Conservation (phyloP, 2,113 vertebrate species). For the Chiloscyllium plagiosum region DNA sequence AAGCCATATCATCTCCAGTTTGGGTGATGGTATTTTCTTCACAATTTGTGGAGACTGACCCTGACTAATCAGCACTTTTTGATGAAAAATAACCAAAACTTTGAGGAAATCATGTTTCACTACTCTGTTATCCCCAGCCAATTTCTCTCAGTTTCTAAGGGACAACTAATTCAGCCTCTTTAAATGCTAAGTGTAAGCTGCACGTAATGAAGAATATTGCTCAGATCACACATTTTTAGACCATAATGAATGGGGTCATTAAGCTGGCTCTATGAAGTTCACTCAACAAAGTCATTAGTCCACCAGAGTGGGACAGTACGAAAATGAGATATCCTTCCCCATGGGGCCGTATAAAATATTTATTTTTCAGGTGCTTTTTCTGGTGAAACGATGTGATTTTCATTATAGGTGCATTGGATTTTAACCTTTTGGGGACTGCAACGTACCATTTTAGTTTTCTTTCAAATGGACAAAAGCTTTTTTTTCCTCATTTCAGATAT, state of each 20-base stretch:
- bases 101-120: slow-evolving; percentile 10
- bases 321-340: slow-evolving; percentile 41
- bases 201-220: slow-evolving; percentile 57
- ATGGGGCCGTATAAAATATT: slow-evolving; percentile 29
- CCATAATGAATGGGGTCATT: slow-evolving; percentile 57
- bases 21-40: neutral
- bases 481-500: neutral
- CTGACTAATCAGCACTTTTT: neutral
- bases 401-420: neutral
- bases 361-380: neutral
- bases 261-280: slow-evolving; percentile 44
- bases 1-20: neutral
- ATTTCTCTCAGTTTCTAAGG: slow-evolving; percentile 1
- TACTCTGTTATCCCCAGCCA: slow-evolving; percentile 11
- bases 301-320: slow-evolving; percentile 37
- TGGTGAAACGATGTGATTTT: neutral
- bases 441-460: neutral
- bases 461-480: neutral
- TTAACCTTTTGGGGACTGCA: slow-evolving; percentile 8
- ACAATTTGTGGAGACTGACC: neutral
- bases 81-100: neutral
- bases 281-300: slow-evolving; percentile 44
- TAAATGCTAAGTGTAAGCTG: slow-evolving; percentile 51
- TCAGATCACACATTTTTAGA: slow-evolving; percentile 41
- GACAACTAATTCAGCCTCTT: slow-evolving; percentile 60